Base-by-base conservation (phyloP, 2,888 invertebrate genomes). In the Megastigmus dorsalis region DNA sequence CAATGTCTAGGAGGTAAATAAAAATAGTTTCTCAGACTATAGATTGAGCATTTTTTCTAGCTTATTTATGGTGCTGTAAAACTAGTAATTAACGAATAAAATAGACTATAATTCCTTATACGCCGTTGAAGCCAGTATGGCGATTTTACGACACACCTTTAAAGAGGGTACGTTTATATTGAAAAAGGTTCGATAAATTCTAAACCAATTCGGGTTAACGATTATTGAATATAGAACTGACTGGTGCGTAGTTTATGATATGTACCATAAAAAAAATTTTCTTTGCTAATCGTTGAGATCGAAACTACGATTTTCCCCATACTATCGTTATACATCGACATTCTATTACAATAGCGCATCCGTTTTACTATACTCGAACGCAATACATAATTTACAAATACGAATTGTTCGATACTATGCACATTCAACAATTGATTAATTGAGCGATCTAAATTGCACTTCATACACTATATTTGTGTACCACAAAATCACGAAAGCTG, bases 121-220 rank as follows among this genome's bases (percentile, higher is more conserved):
- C 38, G 6, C 28, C 30, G 52, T 52, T 60, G 23, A 60, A 59
- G 26, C 18, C 26, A 59, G 26, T 59, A 20, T n/a, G n/a, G 38
- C 38, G 30, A 50, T 60, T 60, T 60, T 60, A 38, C 33, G 30
- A 18, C 45, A 20, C 45, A 20, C 15, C 59, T 48, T 59, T 68
- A 68, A 68, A 57, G 13, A 48, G 45, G 10, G 23, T 30, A 52
- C 15, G 45, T 45, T 57, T 68, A 48, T 33, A 30, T 36, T 45
- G 36, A n/a, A 57, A 67, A 67, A 45, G 33, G 36, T 67, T 38
- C 48, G 38, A 68, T 68, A 45, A 68, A 59, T 48, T 59, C 15
- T 26, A 18, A 26, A 28, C 50, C 48, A 59, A 68, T 68, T 59
- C 30, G 15, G 38, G 41, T 69, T 52, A 52, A 60, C 50, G 59